Evolutionary conservation across 2,888 invertebrate species (phyloP), one percentile per base, ranked within the genome.

Genomic region (Amblyteles armatorius): DNA sequence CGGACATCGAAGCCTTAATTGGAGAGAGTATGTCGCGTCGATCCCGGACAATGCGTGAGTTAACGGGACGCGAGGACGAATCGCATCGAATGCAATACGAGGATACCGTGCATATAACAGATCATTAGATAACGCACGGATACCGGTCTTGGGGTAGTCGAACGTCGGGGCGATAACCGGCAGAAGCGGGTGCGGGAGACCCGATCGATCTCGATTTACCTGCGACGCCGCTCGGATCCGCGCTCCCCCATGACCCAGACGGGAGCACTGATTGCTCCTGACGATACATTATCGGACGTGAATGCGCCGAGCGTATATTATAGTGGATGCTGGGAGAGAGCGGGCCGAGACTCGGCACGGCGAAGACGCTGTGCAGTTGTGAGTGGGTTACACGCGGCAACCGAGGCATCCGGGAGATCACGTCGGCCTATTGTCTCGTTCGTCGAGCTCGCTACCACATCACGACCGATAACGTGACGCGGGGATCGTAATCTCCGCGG

Each of bases 251-350:
- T 71, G 83, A 76, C 79, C 83, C 67, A 78, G 79, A 69, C 71
- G 40, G 69, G 73, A 77, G 76, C 79, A 73, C 80, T 81, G 86
- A 85, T 83, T 83, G 82, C 79, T 86, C 80, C 69, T 83, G 83
- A 77, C 84, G 85, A 83, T 88, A 83, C 78, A 86, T 87, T 87
- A 88, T 86, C 86, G 83, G 82, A 83, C 60, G 55, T 86, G 84
- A 84, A 83, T 84, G 76, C 73, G 55, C 60, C 79, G 50, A 48
- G 82, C 81, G 83, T 85, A 84, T 83, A 81, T 85, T 82, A 79
- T 36, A 60, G 57, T 11, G 57, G 71, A 52, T 65, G 71, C 55
- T 52, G 71, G 33, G 52, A 50, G 74, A 67, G 84, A 76, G 71
- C 76, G 79, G 72, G 60, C 11, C 3, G 57, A 50, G 11, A 57